Base-by-base conservation (phyloP, 2,113 vertebrate species). In the Cervus canadensis region DNA sequence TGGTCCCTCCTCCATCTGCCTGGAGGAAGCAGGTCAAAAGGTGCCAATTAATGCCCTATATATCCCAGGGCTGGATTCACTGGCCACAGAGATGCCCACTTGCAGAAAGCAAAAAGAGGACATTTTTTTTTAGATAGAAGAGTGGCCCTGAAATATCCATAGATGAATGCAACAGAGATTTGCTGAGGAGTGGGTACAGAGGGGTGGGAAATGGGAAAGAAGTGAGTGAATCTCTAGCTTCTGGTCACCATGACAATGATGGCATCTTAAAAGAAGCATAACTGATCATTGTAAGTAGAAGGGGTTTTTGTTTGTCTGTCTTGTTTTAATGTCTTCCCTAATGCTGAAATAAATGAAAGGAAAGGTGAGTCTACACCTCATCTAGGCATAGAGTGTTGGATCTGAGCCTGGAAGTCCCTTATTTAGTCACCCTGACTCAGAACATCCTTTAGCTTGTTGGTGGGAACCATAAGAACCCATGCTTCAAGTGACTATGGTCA, bases 241-340 rank as follows among this genome's bases (percentile, higher is more conserved):
- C 71, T 96, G 60, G 62, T 98, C 33, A 87, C 96, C 93, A 79
- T 94, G 87, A 82, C 84, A 97, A 95, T 88, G 40, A 3, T 3
- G 7, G 10, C 56, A 87, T 56, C 43, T 78, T 89, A 2, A 82
- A 71, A 87, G 79, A 91, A 85, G n/a, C 12, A 36, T 3, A 87
- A 56, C 26, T 45, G 71, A 90, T 92, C 43, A 2, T 50, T 84
- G 83, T 92, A 67, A 79, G 26, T n/a, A 54, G 36, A 87, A 17
- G 36, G 33, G 33, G 30, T 36, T 81, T 60, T 81, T 59, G 52
- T 9, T 59, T 57, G 17, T 76, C 40, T 59, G 15, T n/a, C 33
- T 67, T 50, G 23, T 43, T n/a, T 74, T 83, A 56, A 56, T n/a
- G 11, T 94, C 76, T 33, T 67, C 28, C 9, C 14, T 40, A 56